Conservation (phyloP, 2,888 invertebrate species). For the Pedicia rivosa region DNA sequence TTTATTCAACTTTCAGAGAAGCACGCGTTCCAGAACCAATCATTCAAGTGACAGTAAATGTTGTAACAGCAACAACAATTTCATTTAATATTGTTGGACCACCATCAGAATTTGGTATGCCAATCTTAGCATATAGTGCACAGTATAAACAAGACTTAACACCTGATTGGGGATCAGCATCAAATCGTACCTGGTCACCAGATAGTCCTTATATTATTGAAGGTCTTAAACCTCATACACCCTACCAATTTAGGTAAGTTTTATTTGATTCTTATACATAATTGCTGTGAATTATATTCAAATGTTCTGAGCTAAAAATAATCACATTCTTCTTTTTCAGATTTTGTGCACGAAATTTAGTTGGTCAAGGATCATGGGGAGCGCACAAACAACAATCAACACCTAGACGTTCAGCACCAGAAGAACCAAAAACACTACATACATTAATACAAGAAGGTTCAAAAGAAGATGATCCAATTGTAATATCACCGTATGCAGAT, state of each 20-base stretch:
- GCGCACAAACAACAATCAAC: conserved; percentile 47
- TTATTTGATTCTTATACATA: neutral
- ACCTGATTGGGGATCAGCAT: conserved; percentile 50
- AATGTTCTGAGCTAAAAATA: too few relatives aligned
- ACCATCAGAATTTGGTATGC: conserved; percentile 54
- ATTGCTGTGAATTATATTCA: too few relatives aligned
- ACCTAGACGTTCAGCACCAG: conserved; percentile 62
- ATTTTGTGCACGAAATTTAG: conserved; percentile 72
- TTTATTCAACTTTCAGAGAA: too few relatives aligned
- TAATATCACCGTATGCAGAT: conserved; percentile 51
- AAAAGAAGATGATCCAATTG: conserved; percentile 32
- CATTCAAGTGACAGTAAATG: conserved; percentile 44
- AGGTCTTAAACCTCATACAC: conserved; percentile 55
- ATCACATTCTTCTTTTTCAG: too few relatives aligned
- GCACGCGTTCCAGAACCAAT: conserved; percentile 55
- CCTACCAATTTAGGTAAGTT: conserved; percentile 44
- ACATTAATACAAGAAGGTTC: conserved; percentile 30
- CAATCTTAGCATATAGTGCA: conserved; percentile 53
- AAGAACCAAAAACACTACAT: conserved; percentile 46
- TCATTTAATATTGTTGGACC: conserved; percentile 66
- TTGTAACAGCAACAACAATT: conserved; percentile 69
- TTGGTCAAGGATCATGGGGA: conserved; percentile 64
- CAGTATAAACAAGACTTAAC: conserved; percentile 57
- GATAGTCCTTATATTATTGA: conserved; percentile 71
- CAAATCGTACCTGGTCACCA: conserved; percentile 61